Evolutionary conservation across 2,113 vertebrate genomes (phyloP).

Genomic region (Arizona elegans): DNA sequence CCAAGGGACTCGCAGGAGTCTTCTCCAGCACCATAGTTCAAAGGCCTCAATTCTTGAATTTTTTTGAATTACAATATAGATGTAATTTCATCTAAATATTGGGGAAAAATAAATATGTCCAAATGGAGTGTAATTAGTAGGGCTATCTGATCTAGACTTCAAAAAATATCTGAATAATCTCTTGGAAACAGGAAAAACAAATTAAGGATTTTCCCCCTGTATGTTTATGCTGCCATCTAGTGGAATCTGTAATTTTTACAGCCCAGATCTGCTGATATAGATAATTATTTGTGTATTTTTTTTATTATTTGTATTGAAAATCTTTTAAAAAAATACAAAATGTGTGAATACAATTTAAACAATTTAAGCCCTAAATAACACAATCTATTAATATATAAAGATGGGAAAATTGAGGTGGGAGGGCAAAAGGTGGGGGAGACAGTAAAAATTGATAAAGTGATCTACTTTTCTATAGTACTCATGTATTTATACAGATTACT

Average conservation of each 20-base stretch:
- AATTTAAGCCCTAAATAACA: not conserved
- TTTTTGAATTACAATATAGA: not conserved
- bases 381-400: not conserved
- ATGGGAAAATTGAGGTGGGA: not conserved
- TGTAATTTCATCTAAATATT: not conserved
- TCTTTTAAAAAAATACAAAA: not conserved
- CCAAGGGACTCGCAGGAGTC: too few relatives aligned
- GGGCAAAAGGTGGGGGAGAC: not conserved
- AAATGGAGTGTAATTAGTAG: not conserved
- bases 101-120: not conserved
- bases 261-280: not conserved
- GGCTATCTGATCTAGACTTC: not conserved
- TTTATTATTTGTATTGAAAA: not conserved
- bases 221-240: not conserved
- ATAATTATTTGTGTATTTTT: not conserved
- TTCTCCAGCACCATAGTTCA: too few relatives aligned
- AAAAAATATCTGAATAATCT: not conserved
- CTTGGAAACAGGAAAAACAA: not conserved
- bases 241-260: not conserved
- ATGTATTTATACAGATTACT: not conserved
- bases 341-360: not conserved
- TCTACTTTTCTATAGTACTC: not conserved
- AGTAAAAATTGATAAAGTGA: not conserved
- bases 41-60: too few relatives aligned
- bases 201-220: not conserved